Evolutionary conservation across 2,113 vertebrate species (phyloP).

Genomic region (Corythornis cristatus): DNA sequence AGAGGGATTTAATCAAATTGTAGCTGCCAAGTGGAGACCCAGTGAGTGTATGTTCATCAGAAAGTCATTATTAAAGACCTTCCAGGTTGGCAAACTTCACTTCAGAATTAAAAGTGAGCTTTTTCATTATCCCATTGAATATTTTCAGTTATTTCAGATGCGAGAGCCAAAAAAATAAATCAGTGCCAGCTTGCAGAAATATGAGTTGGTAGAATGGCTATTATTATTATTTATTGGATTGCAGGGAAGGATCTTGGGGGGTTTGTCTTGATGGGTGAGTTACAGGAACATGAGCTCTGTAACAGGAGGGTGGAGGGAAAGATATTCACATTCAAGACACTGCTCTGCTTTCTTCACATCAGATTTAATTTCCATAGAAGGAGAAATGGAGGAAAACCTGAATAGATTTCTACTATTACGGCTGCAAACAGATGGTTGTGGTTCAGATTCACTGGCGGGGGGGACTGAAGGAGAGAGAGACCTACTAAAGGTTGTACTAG

Average conservation of each 20-base stretch:
- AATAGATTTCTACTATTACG: neutral
- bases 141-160: slow-evolving; percentile 45
- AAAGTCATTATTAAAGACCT: slow-evolving; percentile 46
- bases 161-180: slow-evolving; percentile 48
- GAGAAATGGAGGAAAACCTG: neutral
- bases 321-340: neutral
- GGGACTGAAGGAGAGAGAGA: neutral
- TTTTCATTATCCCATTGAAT: slow-evolving; percentile 48
- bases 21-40: neutral
- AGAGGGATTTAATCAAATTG: slow-evolving; percentile 16
- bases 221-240: slow-evolving; percentile 56
- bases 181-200: slow-evolving; percentile 37
- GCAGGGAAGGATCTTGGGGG: neutral
- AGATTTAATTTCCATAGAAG: neutral
- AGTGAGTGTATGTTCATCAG: slow-evolving; percentile 5
- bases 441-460: neutral
- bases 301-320: neutral
- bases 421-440: neutral
- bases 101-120: slow-evolving; percentile 27
- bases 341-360: neutral
- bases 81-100: slow-evolving; percentile 39
- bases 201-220: neutral
- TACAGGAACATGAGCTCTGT: neutral
- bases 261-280: neutral
- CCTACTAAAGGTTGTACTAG: neutral